Evolutionary conservation across 2,113 vertebrate species (phyloP).

Genomic region (Galeopterus variegatus): DNA sequence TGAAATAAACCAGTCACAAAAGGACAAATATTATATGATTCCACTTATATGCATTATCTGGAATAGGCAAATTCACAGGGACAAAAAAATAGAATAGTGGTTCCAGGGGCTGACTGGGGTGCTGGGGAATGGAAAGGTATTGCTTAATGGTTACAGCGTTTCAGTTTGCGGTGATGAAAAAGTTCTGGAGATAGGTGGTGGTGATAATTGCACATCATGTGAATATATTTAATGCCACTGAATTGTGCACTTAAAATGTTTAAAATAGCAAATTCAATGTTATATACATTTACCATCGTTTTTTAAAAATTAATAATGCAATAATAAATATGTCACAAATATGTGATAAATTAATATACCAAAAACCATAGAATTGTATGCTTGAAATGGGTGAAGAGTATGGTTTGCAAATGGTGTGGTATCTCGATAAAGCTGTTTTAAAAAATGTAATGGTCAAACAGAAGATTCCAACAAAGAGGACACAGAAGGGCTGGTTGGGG

Average conservation of each 20-base stretch:
- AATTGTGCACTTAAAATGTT: not conserved
- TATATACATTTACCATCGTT: not conserved
- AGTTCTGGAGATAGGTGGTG: not conserved
- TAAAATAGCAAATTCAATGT: not conserved
- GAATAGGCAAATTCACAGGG: not conserved
- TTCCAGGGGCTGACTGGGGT: not conserved
- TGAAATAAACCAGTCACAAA: not conserved
- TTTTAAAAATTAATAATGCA: not conserved
- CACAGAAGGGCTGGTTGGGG: not conserved
- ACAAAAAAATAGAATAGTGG: not conserved
- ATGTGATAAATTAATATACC: not conserved
- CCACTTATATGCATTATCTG: not conserved
- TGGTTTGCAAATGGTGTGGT: not conserved
- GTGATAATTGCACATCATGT: not conserved
- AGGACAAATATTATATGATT: not conserved
- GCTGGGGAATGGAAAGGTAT: not conserved
- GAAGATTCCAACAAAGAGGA: not conserved
- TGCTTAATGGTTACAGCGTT: not conserved
- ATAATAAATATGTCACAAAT: not conserved
- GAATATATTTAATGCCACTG: not conserved
- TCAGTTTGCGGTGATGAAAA: not conserved
- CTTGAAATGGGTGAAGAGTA: not conserved
- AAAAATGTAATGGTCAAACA: not conserved
- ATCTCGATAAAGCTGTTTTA: too few species aligned
- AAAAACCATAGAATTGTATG: not conserved